phyloP scores from a whole-genome alignment of 1,140 invertebrate species.

The Zaprionus taronus region DNA sequence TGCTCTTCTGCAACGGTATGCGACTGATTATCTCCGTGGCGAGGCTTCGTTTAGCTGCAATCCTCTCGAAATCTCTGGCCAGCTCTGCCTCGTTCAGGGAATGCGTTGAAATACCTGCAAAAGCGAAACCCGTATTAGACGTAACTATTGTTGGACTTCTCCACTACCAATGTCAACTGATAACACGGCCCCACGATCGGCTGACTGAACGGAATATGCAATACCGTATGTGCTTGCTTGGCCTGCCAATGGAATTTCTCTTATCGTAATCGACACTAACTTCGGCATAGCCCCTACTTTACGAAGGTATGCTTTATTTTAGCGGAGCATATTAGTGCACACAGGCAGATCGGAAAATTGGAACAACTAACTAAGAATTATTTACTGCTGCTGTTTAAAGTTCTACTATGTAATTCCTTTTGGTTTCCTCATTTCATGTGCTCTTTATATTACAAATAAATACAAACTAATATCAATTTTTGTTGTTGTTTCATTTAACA shows the following conservation, averaged over 20 bases:
- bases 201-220: background rate
- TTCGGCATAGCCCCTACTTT: conserved; percentile 43
- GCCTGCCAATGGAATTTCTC: conserved; percentile 71
- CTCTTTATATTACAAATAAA: too few relatives aligned
- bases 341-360: background rate
- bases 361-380: background rate
- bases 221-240: background rate
- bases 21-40: conserved; percentile 88
- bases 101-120: conserved; percentile 89
- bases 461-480: too few relatives aligned
- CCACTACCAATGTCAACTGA: conserved; percentile 46
- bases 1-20: conserved; percentile 94
- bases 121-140: conserved; percentile 8
- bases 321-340: conserved; percentile 41
- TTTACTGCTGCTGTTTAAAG: too few relatives aligned
- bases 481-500: too few relatives aligned
- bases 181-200: conserved; percentile 34
- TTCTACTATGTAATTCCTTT: too few relatives aligned
- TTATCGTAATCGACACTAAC: conserved; percentile 73
- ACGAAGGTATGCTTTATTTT: background rate
- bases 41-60: conserved; percentile 86
- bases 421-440: too few relatives aligned
- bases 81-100: conserved; percentile 94
- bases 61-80: conserved; percentile 88
- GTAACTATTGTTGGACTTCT: conserved; percentile 27